Percentiles rank a stretch among this genome's conserved stretches.
Conservation (phyloP, 2,113 vertebrate species). For the Chunga burmeisteri region DNA sequence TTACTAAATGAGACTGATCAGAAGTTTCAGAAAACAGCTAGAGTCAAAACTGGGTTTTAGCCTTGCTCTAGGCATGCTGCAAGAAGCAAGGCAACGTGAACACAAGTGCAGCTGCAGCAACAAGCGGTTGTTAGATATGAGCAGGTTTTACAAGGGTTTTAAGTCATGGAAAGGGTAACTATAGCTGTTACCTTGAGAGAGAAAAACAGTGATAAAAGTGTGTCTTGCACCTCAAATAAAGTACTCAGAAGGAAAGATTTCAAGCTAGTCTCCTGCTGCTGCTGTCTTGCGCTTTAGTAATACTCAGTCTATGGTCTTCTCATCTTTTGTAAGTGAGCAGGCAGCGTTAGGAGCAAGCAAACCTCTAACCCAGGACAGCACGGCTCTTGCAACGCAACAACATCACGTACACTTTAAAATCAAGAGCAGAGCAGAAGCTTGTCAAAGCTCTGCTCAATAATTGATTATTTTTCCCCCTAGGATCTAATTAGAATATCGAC, state of each 20-base stretch:
- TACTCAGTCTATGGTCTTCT: not conserved
- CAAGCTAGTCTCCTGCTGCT: not conserved
- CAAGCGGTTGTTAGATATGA: not conserved
- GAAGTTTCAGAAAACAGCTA: not conserved
- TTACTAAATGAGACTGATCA: not conserved
- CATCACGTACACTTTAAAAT: not conserved
- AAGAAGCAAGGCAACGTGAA: not conserved
- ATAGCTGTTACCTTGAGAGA: not conserved
- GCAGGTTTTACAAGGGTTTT: not conserved
- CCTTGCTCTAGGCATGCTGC: not conserved
- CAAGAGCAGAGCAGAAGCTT: not conserved
- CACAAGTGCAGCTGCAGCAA: not conserved
- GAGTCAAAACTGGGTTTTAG: not conserved
- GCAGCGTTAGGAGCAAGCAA: not conserved
- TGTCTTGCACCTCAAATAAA: not conserved
- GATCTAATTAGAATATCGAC: not conserved
- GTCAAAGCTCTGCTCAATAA: not conserved
- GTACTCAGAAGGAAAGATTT: not conserved
- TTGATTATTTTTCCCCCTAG: not conserved
- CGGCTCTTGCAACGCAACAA: not conserved
- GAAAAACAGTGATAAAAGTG: not conserved
- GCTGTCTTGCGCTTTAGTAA: not conserved
- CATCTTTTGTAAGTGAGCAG: not conserved
- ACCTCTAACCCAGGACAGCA: not conserved
- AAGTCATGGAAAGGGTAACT: not conserved